These are phyloP conservation scores for Aphodius granarius DNA, from an alignment of 2,888 invertebrate genomes.

Conservation along the genomic window DNA sequence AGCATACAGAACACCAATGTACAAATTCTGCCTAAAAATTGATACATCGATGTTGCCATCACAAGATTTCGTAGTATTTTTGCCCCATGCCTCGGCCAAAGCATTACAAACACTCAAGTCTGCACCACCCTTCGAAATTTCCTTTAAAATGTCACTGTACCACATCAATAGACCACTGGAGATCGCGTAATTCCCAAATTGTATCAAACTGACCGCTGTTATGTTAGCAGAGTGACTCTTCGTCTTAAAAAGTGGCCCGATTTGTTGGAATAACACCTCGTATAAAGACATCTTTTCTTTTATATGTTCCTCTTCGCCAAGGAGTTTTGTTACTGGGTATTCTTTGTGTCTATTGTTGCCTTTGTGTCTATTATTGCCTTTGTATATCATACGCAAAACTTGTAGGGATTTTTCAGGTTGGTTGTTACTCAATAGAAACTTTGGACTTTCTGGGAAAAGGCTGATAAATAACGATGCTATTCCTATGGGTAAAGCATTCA, in stretches of 20 bases:
- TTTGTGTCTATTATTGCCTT: conserved; percentile 55
- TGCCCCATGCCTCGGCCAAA: conserved; percentile 24
- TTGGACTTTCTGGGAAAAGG: conserved; percentile 76
- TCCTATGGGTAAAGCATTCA: conserved; percentile 66
- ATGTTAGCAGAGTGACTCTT: conserved; percentile 34
- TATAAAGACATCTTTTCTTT: conserved; percentile 23
- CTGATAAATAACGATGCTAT: conserved; percentile 60
- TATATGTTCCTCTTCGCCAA: conserved; percentile 10
- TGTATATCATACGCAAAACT: conserved; percentile 63
- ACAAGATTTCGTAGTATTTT: not conserved
- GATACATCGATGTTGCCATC: conserved; percentile 22
- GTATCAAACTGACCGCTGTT: conserved; percentile 35
- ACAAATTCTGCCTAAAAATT: conserved; percentile 33
- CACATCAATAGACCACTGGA: conserved; percentile 41
- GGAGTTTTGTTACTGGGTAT: conserved; percentile 52
- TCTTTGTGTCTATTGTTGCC: conserved; percentile 50
- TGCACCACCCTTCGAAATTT: conserved; percentile 31
- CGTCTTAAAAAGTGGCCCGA: conserved; percentile 33
- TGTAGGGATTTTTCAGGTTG: conserved; percentile 58
- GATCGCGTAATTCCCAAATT: conserved; percentile 38
- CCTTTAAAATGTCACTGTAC: conserved; percentile 43
- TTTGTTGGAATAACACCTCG: conserved; percentile 32
- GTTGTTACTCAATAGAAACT: conserved; percentile 60
- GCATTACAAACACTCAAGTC: conserved; percentile 39
- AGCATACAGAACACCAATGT: conserved; percentile 30